A percentile compares a stretch with the other conserved stretches of the same genome.
Evolutionary conservation across 2,797 vertebrate genomes (phyloP).

Genomic region (Spondyliosoma cantharus): DNA sequence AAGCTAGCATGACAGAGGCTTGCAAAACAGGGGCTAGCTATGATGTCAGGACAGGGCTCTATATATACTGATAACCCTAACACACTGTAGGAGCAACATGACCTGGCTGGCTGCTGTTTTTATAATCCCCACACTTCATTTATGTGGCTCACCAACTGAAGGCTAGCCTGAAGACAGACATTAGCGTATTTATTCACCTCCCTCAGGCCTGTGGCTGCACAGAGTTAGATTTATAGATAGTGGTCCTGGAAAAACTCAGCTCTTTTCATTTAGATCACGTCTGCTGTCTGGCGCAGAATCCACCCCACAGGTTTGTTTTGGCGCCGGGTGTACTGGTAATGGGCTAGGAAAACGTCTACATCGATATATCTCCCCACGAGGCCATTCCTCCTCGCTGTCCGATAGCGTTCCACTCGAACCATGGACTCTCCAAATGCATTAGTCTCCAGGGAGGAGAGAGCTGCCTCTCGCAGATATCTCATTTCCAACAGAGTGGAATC

Average conservation of each 20-base stretch:
- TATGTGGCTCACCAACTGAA: constrained; percentile 5
- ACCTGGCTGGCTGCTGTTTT: constrained; percentile 28
- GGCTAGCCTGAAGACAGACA: constrained; percentile 34
- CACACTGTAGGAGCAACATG: background rate
- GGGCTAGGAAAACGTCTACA: constrained; percentile 73
- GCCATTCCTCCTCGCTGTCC: constrained; percentile 61
- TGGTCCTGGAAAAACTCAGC: constrained; percentile 50
- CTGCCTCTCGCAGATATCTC: constrained; percentile 66
- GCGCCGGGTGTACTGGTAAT: constrained; percentile 63
- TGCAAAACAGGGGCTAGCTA: background rate
- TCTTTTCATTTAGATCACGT: constrained; percentile 72
- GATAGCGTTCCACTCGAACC: constrained; percentile 52
- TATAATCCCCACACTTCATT: constrained; percentile 20
- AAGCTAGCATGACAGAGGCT: background rate
- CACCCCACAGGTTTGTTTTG: constrained; percentile 69
- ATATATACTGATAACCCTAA: background rate
- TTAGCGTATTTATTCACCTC: constrained; percentile 43
- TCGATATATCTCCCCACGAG: constrained; percentile 75
- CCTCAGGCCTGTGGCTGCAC: constrained; percentile 23
- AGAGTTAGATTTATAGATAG: constrained; percentile 65
- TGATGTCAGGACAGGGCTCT: background rate
- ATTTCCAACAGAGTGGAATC: constrained; percentile 72
- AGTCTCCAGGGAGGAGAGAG: constrained; percentile 67
- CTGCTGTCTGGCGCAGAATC: constrained; percentile 52
- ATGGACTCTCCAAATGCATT: constrained; percentile 68